Evolutionary conservation across 1,140 invertebrate species (phyloP), one percentile per base, ranked within the genome.

Genomic region (Psix sp.): DNA sequence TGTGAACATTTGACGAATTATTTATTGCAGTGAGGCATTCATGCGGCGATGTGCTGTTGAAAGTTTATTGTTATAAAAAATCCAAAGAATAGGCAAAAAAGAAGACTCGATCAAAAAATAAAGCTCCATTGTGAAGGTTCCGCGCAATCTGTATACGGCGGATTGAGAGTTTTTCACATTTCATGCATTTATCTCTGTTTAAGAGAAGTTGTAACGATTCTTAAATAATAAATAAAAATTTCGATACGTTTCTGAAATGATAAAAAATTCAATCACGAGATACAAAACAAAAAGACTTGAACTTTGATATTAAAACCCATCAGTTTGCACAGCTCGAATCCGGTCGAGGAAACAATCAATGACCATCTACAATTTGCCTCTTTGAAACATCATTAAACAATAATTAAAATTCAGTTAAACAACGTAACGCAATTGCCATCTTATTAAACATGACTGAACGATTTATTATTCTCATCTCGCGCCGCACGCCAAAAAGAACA

Each of bases 391-490:
- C 59, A 72, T 73, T 59, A 73, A 59, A 65, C 59, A 65, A 65
- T 65, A 73, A 73, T 73, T 73, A 73, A 65, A 73, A 65, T 65
- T 73, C 54, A 60, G 49, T 59, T 65, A 59, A 65, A 73, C 59
- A 54, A 62, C 52, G 39, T 65, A 65, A 65, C 68, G 54, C 60
- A 73, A 73, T 73, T 73, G 21, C 26, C 46, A 26, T 60, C 68
- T 73, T 73, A 65, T 73, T 73, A 65, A 73, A 54, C 59, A 65
- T 65, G 60, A 73, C 68, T 73, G 54, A 45, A 73, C 60, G 54
- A 65, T 52, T 73, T 54, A 60, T 65, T 60, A 65, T 65, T 59
- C 46, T 31, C 48, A 33, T 46, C 31, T 40, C 45, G 35, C 40
- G 1, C 3, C 48, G 14, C 43, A 39, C 36, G 38, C 39, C 24